Evolutionary conservation across 1,140 invertebrate genomes (phyloP).

Genomic region (Zeugodacus cucurbitae): DNA sequence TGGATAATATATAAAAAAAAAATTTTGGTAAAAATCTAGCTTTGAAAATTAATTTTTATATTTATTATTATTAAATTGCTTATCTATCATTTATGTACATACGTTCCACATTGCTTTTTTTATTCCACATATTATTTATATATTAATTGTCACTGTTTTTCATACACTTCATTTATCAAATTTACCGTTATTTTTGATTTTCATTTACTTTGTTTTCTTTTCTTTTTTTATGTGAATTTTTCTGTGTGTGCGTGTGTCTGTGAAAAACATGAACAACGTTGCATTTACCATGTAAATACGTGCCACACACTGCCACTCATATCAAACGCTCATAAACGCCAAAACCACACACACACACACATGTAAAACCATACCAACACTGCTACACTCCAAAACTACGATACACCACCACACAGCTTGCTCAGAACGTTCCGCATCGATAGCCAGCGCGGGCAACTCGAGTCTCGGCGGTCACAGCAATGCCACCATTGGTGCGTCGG

Average conservation of each 20-base stretch:
- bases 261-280: not conserved
- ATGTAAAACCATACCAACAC: not conserved
- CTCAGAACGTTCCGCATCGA: conserved; percentile 63
- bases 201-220: not conserved
- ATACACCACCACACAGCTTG: conserved; percentile 50
- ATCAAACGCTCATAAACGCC: not conserved
- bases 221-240: not conserved
- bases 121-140: not conserved
- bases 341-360: not conserved
- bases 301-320: not conserved
- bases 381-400: not conserved
- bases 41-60: not conserved
- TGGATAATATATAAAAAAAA: not conserved
- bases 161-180: not conserved
- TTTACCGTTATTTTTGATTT: conserved; percentile 27
- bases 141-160: not conserved
- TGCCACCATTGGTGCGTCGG: conserved; percentile 45
- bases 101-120: not conserved
- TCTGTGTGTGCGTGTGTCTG: not conserved
- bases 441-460: conserved; percentile 58
- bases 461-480: conserved; percentile 60
- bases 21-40: not conserved
- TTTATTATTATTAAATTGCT: too few relatives aligned
- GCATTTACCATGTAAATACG: not conserved
- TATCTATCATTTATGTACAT: conserved; percentile 26